Evolutionary conservation across 2,797 vertebrate genomes (phyloP).

Genomic region (Arctocebus calabarensis): DNA sequence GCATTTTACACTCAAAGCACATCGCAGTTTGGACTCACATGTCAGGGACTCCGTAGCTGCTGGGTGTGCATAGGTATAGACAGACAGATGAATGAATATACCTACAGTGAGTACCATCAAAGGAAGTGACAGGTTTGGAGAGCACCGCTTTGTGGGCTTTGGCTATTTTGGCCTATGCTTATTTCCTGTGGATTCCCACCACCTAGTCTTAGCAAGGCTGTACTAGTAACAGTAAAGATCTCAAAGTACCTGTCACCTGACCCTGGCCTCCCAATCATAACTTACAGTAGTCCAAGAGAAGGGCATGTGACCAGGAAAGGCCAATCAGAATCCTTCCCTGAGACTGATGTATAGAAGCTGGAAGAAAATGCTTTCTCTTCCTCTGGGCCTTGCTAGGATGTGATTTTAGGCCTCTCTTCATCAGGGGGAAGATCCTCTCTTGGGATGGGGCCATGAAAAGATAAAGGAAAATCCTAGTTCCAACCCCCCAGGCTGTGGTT

Average conservation of each 20-base stretch:
- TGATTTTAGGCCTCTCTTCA: not conserved
- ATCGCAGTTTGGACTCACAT: not conserved
- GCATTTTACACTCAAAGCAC: not conserved
- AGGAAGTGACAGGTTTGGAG: not conserved
- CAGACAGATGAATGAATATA: no score
- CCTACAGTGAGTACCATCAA: no score
- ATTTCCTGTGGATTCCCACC: not conserved
- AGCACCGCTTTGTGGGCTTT: rapidly evolving
- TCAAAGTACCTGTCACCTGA: not conserved
- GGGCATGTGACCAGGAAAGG: not conserved
- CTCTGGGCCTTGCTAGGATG: not conserved
- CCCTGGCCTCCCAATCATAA: not conserved
- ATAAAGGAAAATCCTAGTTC: not conserved
- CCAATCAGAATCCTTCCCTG: not conserved
- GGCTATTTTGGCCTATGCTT: not conserved
- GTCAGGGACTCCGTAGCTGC: not conserved
- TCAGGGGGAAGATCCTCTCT: not conserved
- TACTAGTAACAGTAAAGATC: no score
- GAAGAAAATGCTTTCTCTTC: not conserved
- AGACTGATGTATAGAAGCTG: not conserved
- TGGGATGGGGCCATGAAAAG: not conserved
- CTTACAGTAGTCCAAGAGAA: not conserved
- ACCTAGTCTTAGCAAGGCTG: not conserved
- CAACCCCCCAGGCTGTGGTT: not conserved
- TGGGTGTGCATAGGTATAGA: not conserved